These are phyloP conservation scores for Yponomeuta plumbellus DNA, from an alignment of 2,888 invertebrate genomes.

Conservation along the genomic window DNA sequence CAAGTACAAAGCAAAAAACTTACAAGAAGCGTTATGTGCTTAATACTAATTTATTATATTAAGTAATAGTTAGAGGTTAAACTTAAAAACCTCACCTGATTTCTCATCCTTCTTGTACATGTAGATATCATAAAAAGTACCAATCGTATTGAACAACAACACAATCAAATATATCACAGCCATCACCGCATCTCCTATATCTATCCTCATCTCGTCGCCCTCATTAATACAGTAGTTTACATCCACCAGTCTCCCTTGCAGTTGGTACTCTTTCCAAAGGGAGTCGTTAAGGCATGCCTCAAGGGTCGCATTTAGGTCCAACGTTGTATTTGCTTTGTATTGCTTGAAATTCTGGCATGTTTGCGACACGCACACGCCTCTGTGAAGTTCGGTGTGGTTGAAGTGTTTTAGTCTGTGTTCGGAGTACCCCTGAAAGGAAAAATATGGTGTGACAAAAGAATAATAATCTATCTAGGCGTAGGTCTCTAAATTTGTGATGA, in stretches of 20 bases:
- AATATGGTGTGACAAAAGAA: not conserved
- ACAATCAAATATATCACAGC: constrained; percentile 7
- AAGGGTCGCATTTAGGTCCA: constrained; percentile 40
- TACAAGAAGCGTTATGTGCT: not conserved
- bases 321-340: constrained; percentile 30
- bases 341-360: constrained; percentile 34
- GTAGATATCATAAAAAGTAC: constrained; percentile 10
- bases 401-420: constrained; percentile 51
- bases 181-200: constrained; percentile 6
- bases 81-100: not conserved
- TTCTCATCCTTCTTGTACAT: constrained; percentile 2
- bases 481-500: too few species aligned
- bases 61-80: too few species aligned
- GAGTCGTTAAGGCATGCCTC: constrained; percentile 54
- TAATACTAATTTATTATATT: not conserved
- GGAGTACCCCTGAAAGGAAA: constrained; percentile 48
- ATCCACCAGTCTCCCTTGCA: constrained; percentile 35
- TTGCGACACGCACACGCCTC: constrained; percentile 52
- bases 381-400: constrained; percentile 53
- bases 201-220: not conserved
- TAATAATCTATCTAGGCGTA: too few species aligned
- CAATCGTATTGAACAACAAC: constrained; percentile 1
- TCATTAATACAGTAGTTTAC: constrained; percentile 6
- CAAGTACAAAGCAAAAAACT: not conserved
- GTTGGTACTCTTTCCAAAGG: constrained; percentile 41